These are phyloP conservation scores for Ochropleura plecta DNA, from an alignment of 2,888 invertebrate genomes.

Conservation along the genomic window DNA sequence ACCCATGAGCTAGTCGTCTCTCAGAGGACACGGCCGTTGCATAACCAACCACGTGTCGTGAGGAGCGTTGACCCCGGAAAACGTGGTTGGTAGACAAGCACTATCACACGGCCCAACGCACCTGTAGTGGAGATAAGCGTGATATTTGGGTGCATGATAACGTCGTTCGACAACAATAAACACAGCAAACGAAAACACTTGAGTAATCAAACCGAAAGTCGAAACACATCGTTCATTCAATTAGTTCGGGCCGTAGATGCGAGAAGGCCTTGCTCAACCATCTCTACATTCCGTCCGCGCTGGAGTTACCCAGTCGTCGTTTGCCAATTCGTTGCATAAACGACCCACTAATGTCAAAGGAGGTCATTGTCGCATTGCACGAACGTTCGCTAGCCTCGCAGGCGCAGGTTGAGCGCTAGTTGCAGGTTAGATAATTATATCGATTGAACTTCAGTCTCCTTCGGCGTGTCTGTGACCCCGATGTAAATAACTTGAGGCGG, in stretches of 20 bases:
- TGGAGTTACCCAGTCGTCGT: constrained; percentile 80
- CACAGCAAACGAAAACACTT: constrained; percentile 69
- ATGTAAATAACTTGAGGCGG: constrained; percentile 90
- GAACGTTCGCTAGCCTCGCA: constrained; percentile 69
- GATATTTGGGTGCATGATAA: constrained; percentile 78
- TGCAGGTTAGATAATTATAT: constrained; percentile 86
- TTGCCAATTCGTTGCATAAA: constrained; percentile 88
- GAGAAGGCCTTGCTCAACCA: constrained; percentile 81
- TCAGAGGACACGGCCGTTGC: constrained; percentile 75
- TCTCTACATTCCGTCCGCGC: constrained; percentile 78
- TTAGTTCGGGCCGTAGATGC: constrained; percentile 66
- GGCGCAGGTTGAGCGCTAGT: constrained; percentile 67
- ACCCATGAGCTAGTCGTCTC: constrained; percentile 70
- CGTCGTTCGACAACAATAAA: constrained; percentile 68
- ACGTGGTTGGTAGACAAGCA: constrained; percentile 80
- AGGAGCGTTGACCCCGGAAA: constrained; percentile 83
- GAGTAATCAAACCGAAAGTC: constrained; percentile 65
- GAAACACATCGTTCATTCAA: constrained; percentile 55
- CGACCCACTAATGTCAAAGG: constrained; percentile 87
- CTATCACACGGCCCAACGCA: constrained; percentile 74
- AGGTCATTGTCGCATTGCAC: constrained; percentile 88
- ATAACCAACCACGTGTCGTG: constrained; percentile 83
- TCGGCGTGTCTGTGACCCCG: constrained; percentile 90
- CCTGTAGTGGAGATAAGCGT: constrained; percentile 80
- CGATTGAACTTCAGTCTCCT: constrained; percentile 87